These are phyloP conservation scores for Ochropleura plecta DNA, from an alignment of 2,888 invertebrate genomes.

Conservation along the genomic window DNA sequence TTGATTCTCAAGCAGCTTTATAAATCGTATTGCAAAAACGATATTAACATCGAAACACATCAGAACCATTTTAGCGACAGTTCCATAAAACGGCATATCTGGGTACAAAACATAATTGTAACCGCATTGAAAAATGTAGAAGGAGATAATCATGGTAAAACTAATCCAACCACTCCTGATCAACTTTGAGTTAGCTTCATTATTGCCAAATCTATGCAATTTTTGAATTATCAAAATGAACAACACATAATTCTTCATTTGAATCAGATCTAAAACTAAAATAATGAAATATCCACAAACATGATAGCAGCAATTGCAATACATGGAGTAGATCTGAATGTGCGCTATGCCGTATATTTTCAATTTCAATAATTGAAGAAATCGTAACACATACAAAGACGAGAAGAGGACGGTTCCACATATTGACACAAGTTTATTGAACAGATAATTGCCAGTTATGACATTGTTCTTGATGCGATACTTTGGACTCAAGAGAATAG, in stretches of 20 bases:
- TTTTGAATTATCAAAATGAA: slow-evolving; percentile 11
- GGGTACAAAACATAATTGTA: background rate
- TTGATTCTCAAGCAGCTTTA: slow-evolving; percentile 14
- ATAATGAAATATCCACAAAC: background rate
- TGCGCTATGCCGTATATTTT: background rate
- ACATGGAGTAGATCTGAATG: background rate
- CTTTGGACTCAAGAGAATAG: slow-evolving; percentile 18
- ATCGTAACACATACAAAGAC: background rate
- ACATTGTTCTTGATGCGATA: slow-evolving; percentile 12
- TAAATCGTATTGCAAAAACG: background rate
- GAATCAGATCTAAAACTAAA: background rate
- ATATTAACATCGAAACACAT: background rate
- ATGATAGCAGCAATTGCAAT: background rate
- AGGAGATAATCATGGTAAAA: background rate
- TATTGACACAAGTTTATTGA: background rate
- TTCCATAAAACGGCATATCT: background rate
- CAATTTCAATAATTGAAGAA: too few species aligned
- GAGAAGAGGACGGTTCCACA: background rate
- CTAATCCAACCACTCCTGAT: slow-evolving; percentile 1
- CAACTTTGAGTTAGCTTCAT: background rate
- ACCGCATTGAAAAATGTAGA: background rate
- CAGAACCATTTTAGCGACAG: background rate
- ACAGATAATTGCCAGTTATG: slow-evolving; percentile 8
- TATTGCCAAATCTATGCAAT: background rate
- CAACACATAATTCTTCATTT: background rate